Conservation (phyloP, 2,113 vertebrate species). For the Spermophilus dauricus region DNA sequence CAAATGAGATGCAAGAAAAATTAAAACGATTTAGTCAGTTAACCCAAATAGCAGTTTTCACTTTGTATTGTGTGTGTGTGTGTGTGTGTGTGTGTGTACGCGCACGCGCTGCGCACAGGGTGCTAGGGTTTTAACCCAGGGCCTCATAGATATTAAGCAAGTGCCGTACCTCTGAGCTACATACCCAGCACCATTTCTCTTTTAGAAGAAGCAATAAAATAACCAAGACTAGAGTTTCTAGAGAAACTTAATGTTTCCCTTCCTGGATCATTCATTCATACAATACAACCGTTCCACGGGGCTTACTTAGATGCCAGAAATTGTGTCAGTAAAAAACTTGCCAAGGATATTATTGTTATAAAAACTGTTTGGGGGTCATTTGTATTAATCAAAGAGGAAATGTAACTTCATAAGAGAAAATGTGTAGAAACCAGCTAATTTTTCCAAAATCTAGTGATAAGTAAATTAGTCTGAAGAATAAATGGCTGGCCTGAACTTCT, state of each 20-base stretch:
- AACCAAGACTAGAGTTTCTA: background rate
- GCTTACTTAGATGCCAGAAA: background rate
- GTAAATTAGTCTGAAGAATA: background rate
- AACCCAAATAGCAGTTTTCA: background rate
- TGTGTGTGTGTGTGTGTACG: too few relatives aligned
- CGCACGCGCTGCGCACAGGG: accelerated
- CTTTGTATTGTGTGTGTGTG: too few relatives aligned
- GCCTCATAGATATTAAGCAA: too few relatives aligned
- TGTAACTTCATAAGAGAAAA: constrained; percentile 16
- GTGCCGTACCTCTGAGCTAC: too few relatives aligned
- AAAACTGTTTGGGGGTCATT: background rate
- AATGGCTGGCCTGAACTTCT: background rate
- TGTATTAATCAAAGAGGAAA: constrained; percentile 44
- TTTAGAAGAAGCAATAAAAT: constrained; percentile 46
- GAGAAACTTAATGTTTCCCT: background rate
- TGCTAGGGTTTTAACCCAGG: too few relatives aligned
- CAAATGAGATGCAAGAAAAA: background rate
- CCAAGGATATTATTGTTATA: background rate
- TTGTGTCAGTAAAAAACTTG: background rate
- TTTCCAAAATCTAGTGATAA: background rate
- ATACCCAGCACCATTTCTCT: background rate
- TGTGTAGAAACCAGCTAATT: background rate
- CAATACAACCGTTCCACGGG: background rate
- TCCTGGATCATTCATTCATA: background rate
- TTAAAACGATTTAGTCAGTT: background rate